Evolutionary conservation across 2,113 vertebrate species (phyloP), one percentile per base, ranked within the genome.

Genomic region (Shinisaurus crocodilurus): DNA sequence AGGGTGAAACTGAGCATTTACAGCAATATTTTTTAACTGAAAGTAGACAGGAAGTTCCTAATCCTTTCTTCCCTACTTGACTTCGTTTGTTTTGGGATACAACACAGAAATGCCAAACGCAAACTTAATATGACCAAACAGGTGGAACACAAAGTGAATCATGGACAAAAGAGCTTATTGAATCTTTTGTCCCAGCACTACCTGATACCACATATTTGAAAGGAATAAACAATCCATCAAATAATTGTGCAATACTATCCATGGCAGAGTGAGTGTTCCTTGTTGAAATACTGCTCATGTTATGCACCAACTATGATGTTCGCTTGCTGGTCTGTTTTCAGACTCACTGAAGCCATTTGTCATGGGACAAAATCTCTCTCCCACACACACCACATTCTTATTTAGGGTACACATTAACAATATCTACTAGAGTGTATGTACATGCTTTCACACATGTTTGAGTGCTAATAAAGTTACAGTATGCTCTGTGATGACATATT

Each of bases 121-220:
- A 43, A 82, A 93, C 92, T 92, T 84, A 83, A 27, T 91, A 72
- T 69, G 79, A 89, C 77, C 89, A 90, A 92, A 29, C 86, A n/a
- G n/a, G n/a, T 90, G 89, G 86, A 93, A 67, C 82, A 92, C 93
- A 91, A 92, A 90, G 91, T 91, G 86, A 93, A 45, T 91, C 80
- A 92, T n/a, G 89, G 84, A 94, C 90, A 91, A 95, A 90, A 90
- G 79, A 13, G 85, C 77, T n/a, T 75, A 88, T 88, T 87, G 48
- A 18, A 79, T 90, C 32, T 90, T 92, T 91, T 92, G 87, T 94
- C 37, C n/a, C 6, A 94, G 43, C 2, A 81, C 67, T 76, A 94
- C 92, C 74, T 85, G 92, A 54, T 75, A 93, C 15, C 57, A 91
- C 88, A 86, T 86, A 91, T 76, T 95, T 94, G 25, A 85, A n/a